phyloP scores from a whole-genome alignment of 2,888 invertebrate genomes.

The Gerris lacustris region DNA sequence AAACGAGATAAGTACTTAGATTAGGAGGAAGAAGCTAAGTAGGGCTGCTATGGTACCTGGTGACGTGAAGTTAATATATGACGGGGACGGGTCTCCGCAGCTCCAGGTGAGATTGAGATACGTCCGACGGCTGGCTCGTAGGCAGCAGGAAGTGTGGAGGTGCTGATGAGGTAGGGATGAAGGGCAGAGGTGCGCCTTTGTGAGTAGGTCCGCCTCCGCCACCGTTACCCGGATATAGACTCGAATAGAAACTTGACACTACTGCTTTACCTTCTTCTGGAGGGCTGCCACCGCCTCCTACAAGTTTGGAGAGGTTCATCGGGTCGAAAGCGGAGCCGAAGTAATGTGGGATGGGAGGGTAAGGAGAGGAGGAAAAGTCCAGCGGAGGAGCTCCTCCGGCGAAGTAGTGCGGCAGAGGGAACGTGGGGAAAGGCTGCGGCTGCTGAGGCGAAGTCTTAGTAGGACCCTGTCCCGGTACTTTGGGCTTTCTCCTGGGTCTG shows the following conservation, averaged over 20 bases:
- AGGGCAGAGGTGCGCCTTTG: conserved; percentile 24
- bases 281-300: conserved; percentile 38
- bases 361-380: conserved; percentile 42
- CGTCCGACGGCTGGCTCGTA: conserved; percentile 40
- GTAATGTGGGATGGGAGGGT: conserved; percentile 54
- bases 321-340: conserved; percentile 63
- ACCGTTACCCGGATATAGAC: conserved; percentile 43
- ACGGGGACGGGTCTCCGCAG: conserved; percentile 58
- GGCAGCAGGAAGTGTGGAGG: conserved; percentile 37
- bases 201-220: conserved; percentile 29
- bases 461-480: conserved; percentile 50
- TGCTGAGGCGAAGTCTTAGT: conserved; percentile 19
- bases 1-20: neutral
- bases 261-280: conserved; percentile 38
- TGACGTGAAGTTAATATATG: conserved; percentile 46
- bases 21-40: neutral
- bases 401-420: conserved; percentile 51
- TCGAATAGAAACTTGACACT: conserved; percentile 56
- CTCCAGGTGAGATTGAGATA: conserved; percentile 37
- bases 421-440: conserved; percentile 46
- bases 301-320: conserved; percentile 50
- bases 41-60: neutral
- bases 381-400: conserved; percentile 41
- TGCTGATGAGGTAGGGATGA: conserved; percentile 34
- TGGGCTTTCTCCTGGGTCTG: conserved; percentile 71